A percentile compares a stretch with the other conserved stretches of the same genome.
Conservation (phyloP, 1,140 invertebrate species). For the Phortica variegata region DNA sequence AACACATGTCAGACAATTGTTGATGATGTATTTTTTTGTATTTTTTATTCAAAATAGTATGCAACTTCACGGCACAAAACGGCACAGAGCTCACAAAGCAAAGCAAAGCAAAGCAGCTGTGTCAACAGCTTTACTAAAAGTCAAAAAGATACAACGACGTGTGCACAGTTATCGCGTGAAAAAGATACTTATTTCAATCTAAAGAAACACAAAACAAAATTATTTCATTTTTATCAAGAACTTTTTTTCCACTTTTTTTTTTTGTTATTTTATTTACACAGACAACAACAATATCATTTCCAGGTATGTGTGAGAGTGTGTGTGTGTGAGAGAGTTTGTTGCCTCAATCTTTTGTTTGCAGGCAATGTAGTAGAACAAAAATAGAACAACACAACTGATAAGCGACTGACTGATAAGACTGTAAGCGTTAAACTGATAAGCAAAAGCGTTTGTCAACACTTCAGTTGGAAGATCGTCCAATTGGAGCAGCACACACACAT, state of each 20-base stretch:
- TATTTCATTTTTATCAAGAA: neutral
- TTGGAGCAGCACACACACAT: conserved; percentile 9
- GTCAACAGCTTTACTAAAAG: conserved; percentile 27
- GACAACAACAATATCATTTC: conserved; percentile 39
- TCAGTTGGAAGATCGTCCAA: too few species aligned
- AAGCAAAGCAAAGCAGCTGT: conserved; percentile 39
- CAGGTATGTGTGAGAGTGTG: conserved; percentile 20
- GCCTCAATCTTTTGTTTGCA: conserved; percentile 50
- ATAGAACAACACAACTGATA: conserved; percentile 3
- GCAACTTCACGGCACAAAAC: conserved; percentile 13
- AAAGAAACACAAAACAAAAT: conserved; percentile 1
- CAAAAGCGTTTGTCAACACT: too few species aligned
- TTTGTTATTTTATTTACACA: conserved; percentile 12
- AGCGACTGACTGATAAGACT: conserved; percentile 10
- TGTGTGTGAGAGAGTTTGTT: conserved; percentile 30
- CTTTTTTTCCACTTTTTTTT: neutral
- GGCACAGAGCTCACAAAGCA: conserved; percentile 10
- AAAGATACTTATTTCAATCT: conserved; percentile 9
- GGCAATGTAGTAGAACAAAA: conserved; percentile 1
- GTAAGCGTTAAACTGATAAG: conserved; percentile 41
- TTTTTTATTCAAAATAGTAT: neutral
- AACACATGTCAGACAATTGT: neutral
- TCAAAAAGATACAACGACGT: neutral
- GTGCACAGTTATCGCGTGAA: conserved; percentile 11
- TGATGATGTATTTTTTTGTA: too few species aligned